These are phyloP conservation scores for Cyclophora punctaria DNA, from an alignment of 2,888 invertebrate genomes.

Conservation along the genomic window DNA sequence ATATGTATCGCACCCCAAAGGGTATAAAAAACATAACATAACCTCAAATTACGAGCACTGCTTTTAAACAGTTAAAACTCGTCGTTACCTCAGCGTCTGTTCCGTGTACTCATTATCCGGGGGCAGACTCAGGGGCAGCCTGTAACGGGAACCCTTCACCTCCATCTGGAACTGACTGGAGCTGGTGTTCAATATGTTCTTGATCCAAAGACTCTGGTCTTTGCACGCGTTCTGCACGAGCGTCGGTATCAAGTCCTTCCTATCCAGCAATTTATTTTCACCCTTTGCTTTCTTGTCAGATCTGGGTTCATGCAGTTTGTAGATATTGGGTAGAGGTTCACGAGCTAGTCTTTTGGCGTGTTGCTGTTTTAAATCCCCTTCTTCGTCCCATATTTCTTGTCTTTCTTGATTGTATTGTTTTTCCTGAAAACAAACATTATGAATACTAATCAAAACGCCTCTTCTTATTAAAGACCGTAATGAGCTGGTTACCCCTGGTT, in stretches of 20 bases:
- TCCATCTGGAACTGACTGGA: slow-evolving; percentile 28
- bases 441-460: too few species aligned
- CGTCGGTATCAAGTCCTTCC: slow-evolving; percentile 35
- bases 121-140: slow-evolving; percentile 3
- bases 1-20: too few species aligned
- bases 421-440: slow-evolving; percentile 16
- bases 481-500: too few species aligned
- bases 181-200: slow-evolving; percentile 40
- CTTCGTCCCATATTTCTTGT: slow-evolving; percentile 25
- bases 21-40: background rate
- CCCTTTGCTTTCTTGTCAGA: too few species aligned
- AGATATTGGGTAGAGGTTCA: slow-evolving; percentile 35
- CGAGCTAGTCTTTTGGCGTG: slow-evolving; percentile 34
- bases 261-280: slow-evolving; percentile 13
- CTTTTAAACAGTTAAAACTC: background rate
- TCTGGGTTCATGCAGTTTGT: slow-evolving; percentile 22
- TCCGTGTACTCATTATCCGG: slow-evolving; percentile 14
- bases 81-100: slow-evolving; percentile 26
- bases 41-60: background rate
- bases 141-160: slow-evolving; percentile 3
- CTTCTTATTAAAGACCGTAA: too few species aligned
- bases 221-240: slow-evolving; percentile 29
- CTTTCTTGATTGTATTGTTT: slow-evolving; percentile 25
- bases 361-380: slow-evolving; percentile 34
- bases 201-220: slow-evolving; percentile 43